Base-by-base conservation (phyloP, 2,797 vertebrate species). In the Hipposideros larvatus region DNA sequence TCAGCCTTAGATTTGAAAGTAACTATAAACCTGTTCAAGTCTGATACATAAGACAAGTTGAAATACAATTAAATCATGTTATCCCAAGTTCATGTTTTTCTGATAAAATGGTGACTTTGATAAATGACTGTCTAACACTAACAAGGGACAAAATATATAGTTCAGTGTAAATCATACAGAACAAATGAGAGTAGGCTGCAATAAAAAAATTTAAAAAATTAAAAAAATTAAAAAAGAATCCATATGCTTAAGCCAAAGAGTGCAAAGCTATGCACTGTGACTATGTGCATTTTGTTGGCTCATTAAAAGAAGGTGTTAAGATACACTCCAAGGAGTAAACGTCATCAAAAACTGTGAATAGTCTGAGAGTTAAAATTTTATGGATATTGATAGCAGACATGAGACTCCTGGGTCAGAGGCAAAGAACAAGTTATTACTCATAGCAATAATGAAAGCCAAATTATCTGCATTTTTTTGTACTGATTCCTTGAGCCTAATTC, bases 351-450 rank as follows among this genome's bases (percentile, higher is more conserved):
- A 70, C 34, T 41, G 0, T 31, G 2, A 92, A 46, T 59, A 14
- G 5, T 15, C 68, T 96, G 15, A 86, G 34, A 93, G 48, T 79
- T 91, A 21, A 21, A 53, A 43, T 59, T 85, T 91, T 61, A 86
- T 89, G n/a, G 9, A 43, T 73, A 79, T 28, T 22, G 7, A 55
- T 41, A 70, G 61, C 71, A 43, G 59, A 82, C 31, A 31, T 53
- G 41, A 88, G 57, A 55, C 46, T 51, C 34, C n/a, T 71, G 4
- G 16, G 55, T 80, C 75, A 86, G 68, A 57, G 24, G 16, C 74
- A 90, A 80, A 94, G 11, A 51, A 91, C 0, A 79, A 68, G 18
- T 65, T 84, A 41, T 34, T 71, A 63, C 55, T 79, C 22, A 75
- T 2, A 86, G 5, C 48, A 92, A 11, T 80, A 70, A 43, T 15